Conservation (phyloP, 2,888 invertebrate species). For the Perizoma flavofasciatum region DNA sequence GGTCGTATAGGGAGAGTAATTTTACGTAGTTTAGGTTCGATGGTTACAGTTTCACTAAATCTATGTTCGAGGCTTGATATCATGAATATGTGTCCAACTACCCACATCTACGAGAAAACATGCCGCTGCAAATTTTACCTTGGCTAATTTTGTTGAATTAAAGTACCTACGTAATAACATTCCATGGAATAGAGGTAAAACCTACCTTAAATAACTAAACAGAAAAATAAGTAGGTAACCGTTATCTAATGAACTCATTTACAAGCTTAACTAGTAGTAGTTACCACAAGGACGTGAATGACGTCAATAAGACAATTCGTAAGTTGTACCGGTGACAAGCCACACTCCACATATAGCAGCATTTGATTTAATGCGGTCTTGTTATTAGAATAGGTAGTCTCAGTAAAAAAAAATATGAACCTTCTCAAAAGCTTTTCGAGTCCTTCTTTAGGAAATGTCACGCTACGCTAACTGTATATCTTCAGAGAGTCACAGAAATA, state of each 20-base stretch:
- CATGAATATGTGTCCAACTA: too few relatives aligned
- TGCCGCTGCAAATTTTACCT: neutral
- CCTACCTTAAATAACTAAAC: too few relatives aligned
- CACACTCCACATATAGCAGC: conserved; percentile 30
- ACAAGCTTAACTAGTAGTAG: conserved; percentile 28
- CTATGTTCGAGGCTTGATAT: too few relatives aligned
- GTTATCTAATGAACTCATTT: conserved; percentile 36
- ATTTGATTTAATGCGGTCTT: conserved; percentile 33
- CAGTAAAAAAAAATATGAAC: conserved; percentile 6
- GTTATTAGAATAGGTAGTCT: conserved; percentile 16
- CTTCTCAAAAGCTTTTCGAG: conserved; percentile 17
- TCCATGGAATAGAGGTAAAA: too few relatives aligned
- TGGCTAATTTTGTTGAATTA: too few relatives aligned
- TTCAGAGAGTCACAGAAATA: conserved; percentile 13
- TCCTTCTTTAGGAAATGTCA: conserved; percentile 23
- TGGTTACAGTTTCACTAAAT: too few relatives aligned
- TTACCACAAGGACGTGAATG: conserved; percentile 37
- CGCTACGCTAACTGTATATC: neutral
- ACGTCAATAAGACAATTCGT: conserved; percentile 39
- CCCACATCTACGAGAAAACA: too few relatives aligned
- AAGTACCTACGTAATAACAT: too few relatives aligned
- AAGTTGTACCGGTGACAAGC: conserved; percentile 35
- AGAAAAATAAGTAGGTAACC: conserved; percentile 17
- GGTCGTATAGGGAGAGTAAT: too few relatives aligned
- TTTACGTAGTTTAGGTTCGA: too few relatives aligned